Evolutionary conservation across 2,888 invertebrate genomes (phyloP), one percentile per base, ranked within the genome.

Genomic region (Ectobius pallidus): DNA sequence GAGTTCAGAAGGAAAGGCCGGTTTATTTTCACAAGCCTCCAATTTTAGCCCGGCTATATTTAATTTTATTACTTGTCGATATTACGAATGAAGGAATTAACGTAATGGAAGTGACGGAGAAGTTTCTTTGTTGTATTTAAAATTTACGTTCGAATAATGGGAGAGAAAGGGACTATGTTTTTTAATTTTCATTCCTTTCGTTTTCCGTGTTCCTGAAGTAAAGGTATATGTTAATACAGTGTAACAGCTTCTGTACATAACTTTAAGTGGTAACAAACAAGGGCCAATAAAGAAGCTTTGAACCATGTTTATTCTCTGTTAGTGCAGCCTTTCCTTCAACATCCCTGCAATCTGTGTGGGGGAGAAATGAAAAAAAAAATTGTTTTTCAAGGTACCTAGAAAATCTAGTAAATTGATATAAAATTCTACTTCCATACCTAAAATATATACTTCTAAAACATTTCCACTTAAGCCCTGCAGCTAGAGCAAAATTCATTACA

Each of bases 1-100:
- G 94, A 93, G 87, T 92, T 94, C 87, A 89, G 94, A 84, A 92
- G 94, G 92, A 94, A 93, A 93, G 79, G 76, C 72, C 80, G 74
- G 75, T 32, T 30, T 49, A 83, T 83, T 25, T 82, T 30, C 42
- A 52, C 55, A 44, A 25, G 80, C 80, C 58, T 75, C 71, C 55
- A 71, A 52, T 75, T 72, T 75, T 74, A 72, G 70, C 73, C 75
- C 65, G 75, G 73, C 73, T 71, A 58, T 69, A 52, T 69, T 73
- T 69, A 71, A 69, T 74, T 65, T 72, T 72, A 70, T 73, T 69
- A 71, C 67, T 71, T 73, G 55, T 71, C 68, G 71, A 71, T 73
- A 75, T 75, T 73, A 62, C 67, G 52, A 61, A 68, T 55, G 65
- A 74, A 42, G 70, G 62, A 58, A 69, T 69, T 65, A 63, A 71